phyloP scores from a whole-genome alignment of 2,888 invertebrate genomes.

The Drosophila colorata region DNA sequence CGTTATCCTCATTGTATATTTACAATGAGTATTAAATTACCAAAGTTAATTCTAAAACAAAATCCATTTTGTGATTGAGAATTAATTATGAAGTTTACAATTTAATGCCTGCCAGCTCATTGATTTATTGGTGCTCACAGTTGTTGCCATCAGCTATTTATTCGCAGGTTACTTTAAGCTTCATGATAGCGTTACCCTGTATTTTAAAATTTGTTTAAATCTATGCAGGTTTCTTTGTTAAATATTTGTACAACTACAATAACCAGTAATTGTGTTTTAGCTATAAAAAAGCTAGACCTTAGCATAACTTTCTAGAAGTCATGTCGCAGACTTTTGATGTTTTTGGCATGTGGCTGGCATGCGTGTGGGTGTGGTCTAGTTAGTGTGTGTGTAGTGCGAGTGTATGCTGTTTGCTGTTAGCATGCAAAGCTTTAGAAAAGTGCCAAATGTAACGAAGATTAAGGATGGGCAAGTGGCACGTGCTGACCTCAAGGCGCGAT shows the following conservation, averaged over 20 bases:
- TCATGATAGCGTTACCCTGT: neutral
- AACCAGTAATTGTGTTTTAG: constrained; percentile 29
- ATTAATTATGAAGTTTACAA: too few relatives aligned
- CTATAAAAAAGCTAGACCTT: constrained; percentile 24
- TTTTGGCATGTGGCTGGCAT: constrained; percentile 40
- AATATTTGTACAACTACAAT: constrained; percentile 6
- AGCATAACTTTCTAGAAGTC: constrained; percentile 23
- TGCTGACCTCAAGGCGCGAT: constrained; percentile 64
- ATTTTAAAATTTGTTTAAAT: too few relatives aligned
- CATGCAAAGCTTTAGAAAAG: constrained; percentile 77
- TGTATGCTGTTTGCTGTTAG: constrained; percentile 63
- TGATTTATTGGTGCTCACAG: too few relatives aligned
- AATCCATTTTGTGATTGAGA: too few relatives aligned
- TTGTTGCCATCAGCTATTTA: neutral
- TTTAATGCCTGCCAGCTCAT: too few relatives aligned
- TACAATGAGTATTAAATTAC: too few relatives aligned
- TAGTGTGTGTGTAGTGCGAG: constrained; percentile 3
- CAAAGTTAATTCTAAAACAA: too few relatives aligned
- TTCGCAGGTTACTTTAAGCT: neutral
- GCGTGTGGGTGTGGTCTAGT: constrained; percentile 8
- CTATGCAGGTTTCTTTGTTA: neutral
- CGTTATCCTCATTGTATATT: too few relatives aligned
- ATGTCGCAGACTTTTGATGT: constrained; percentile 46
- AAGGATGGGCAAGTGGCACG: constrained; percentile 76
- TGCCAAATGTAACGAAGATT: constrained; percentile 82